phyloP scores from a whole-genome alignment of 2,888 invertebrate genomes.

The Suillia variegata region DNA sequence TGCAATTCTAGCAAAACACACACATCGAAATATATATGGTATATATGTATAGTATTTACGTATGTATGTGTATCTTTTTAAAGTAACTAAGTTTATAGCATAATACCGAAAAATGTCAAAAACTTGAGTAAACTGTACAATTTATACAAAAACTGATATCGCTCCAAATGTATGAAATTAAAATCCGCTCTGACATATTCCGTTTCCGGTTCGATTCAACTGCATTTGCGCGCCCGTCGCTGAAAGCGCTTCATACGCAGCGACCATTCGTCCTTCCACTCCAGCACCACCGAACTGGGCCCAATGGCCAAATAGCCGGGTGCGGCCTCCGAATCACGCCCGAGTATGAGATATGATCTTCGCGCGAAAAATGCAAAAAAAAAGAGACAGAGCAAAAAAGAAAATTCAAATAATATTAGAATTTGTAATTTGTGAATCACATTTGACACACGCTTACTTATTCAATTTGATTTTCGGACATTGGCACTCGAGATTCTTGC shows the following conservation, averaged over 20 bases:
- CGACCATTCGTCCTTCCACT: constrained; percentile 60
- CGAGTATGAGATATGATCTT: constrained; percentile 58
- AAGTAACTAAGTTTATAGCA: constrained; percentile 57
- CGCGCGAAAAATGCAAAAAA: not conserved
- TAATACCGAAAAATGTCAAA: constrained; percentile 59
- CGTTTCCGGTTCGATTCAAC: constrained; percentile 61
- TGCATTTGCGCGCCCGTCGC: constrained; percentile 59
- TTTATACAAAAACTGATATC: constrained; percentile 60
- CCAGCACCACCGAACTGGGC: constrained; percentile 57
- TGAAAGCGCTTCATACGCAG: constrained; percentile 60
- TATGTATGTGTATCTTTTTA: too few relatives aligned
- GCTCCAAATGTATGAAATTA: constrained; percentile 59
- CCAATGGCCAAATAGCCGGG: constrained; percentile 57
- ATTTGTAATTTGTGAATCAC: not conserved
- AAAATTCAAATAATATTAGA: not conserved
- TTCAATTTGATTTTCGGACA: constrained; percentile 58
- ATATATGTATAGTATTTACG: too few relatives aligned
- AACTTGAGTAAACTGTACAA: constrained; percentile 61
- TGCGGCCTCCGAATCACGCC: constrained; percentile 57
- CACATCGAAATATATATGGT: too few relatives aligned
- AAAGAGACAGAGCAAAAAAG: not conserved
- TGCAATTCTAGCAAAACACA: too few relatives aligned
- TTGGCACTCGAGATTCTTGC: constrained; percentile 57
- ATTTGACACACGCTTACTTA: constrained; percentile 39
- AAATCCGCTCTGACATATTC: constrained; percentile 59